phyloP scores from a whole-genome alignment of 2,797 vertebrate species.

The Rhinophrynus dorsalis region DNA sequence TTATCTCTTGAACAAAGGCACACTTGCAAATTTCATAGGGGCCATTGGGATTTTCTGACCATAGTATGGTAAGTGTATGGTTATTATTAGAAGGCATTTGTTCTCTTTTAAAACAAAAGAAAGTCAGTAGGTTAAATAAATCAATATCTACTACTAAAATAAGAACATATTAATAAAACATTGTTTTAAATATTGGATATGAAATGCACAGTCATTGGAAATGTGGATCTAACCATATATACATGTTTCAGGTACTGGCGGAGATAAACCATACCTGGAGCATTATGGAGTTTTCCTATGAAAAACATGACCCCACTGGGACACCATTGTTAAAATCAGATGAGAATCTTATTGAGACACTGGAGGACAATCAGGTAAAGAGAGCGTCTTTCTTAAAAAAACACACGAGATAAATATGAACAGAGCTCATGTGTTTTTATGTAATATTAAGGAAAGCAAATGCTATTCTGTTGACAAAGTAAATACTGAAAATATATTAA shows the following conservation, averaged over 20 bases:
- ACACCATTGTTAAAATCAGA: slow-evolving; percentile 74
- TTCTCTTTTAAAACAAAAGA: too few relatives aligned
- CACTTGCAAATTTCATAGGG: too few relatives aligned
- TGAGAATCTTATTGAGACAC: slow-evolving; percentile 79
- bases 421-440: not conserved
- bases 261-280: slow-evolving; percentile 75
- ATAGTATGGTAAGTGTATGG: too few relatives aligned
- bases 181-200: too few relatives aligned
- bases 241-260: slow-evolving; percentile 64
- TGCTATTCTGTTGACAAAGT: too few relatives aligned
- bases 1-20: too few relatives aligned
- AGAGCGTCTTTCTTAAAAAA: not conserved
- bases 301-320: slow-evolving; percentile 63
- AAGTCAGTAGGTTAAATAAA: too few relatives aligned
- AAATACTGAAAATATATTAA: too few relatives aligned
- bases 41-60: too few relatives aligned
- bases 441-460: not conserved
- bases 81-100: too few relatives aligned
- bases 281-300: slow-evolving; percentile 69
- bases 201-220: not conserved
- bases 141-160: too few relatives aligned
- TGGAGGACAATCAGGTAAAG: slow-evolving; percentile 75
- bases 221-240: not conserved
- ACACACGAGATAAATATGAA: not conserved
- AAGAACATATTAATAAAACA: too few relatives aligned